Base-by-base conservation (phyloP, 2,888 invertebrate genomes). In the Anoplius nigerrimus region DNA sequence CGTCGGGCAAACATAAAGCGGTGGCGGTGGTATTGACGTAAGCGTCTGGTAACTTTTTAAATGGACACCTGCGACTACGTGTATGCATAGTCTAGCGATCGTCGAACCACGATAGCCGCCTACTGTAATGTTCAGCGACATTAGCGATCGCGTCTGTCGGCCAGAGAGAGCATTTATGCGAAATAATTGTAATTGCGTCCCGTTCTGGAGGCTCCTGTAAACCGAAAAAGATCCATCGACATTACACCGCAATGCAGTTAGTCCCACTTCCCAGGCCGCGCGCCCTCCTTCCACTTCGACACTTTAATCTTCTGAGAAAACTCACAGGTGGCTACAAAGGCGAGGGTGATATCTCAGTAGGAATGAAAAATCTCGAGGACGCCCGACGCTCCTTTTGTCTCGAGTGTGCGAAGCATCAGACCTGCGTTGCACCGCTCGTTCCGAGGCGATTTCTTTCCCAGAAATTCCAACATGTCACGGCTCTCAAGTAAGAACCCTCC, bases 301-400 rank as follows among this genome's bases (percentile, higher is more conserved):
- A 24, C 22, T 55, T 55, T 55, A 27, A 55, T 55, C 55, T 27
- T 11, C 16, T 8, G 55, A 22, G 55, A 55, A 55, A 55, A 55
- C 24, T 27, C 22, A 27, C 55, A 24, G 55, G 48, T 48, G 27
- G 55, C 34, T n/a, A 55, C 55, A 55, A 27, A 27, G 27, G 16
- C 55, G 24, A 18, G 21, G 24, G 11, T 27, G 55, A 27, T 55
- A 55, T 55, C 27, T 55, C 55, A 55, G 27, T 43, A 56, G 24
- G 56, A 56, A 56, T 56, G 56, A 56, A 43, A 56, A 56, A 56
- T 56, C 18, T 18, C 56, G 43, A 43, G 43, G 43, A 20, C 34
- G 42, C 42, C 20, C 18, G 42, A 6, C 8, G 15, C 13, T 56
- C 24, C 43, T 56, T 42, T 34, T 42, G 52, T 22, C 52, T 52